A percentile compares a stretch with the other conserved stretches of the same genome.
These are phyloP conservation scores for Caenorhabditis sp. DNA, from an alignment of 2,888 invertebrate genomes.

Conservation along the genomic window DNA sequence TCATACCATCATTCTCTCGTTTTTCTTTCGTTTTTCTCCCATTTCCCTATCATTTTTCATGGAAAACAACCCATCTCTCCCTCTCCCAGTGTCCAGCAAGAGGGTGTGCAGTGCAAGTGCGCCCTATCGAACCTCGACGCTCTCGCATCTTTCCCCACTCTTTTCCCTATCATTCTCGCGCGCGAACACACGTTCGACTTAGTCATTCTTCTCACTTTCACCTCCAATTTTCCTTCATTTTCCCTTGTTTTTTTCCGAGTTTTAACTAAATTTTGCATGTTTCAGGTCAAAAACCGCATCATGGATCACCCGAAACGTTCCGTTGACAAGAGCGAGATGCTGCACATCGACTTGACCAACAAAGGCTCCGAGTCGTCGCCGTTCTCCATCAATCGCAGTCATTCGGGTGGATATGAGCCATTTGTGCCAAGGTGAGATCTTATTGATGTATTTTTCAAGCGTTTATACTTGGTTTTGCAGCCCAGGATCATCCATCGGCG, in stretches of 20 bases:
- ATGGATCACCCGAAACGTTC: constrained; percentile 47
- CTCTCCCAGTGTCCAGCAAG: no score
- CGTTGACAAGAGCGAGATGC: constrained; percentile 21
- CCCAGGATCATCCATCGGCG: constrained; percentile 55
- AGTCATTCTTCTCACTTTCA: constrained; percentile 3
- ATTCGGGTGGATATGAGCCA: constrained; percentile 47
- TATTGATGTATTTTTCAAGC: neutral
- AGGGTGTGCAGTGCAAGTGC: constrained; percentile 23
- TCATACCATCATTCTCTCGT: no score
- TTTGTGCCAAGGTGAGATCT: constrained; percentile 66
- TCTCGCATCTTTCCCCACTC: constrained; percentile 2
- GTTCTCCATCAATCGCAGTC: constrained; percentile 35
- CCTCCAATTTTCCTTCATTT: neutral
- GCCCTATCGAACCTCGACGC: constrained; percentile 13
- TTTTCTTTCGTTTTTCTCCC: no score
- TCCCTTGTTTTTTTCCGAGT: neutral
- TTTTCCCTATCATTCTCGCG: neutral
- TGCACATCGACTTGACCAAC: constrained; percentile 38
- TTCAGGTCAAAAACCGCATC: constrained; percentile 35
- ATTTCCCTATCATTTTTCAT: no score
- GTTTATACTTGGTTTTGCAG: constrained; percentile 27
- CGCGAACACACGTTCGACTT: constrained; percentile 28
- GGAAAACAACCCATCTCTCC: no score
- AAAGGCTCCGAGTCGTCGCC: constrained; percentile 46
- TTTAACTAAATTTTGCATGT: constrained; percentile 1